Evolutionary conservation across 92 coral and sea anemone genomes (phyloP).

Genomic region (Epizoanthus stellaris): DNA sequence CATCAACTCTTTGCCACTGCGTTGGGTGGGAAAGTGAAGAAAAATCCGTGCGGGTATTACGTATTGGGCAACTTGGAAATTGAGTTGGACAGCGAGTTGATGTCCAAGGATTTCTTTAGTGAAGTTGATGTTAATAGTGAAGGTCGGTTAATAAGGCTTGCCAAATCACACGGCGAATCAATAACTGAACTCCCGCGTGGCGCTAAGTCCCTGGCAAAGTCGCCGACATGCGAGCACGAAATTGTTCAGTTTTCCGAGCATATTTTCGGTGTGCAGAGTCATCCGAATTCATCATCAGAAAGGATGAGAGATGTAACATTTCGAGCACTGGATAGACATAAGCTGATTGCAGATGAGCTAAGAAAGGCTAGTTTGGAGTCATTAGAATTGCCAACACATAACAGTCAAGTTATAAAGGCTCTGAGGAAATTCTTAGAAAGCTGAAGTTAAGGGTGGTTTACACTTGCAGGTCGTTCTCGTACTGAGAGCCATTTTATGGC

Average conservation of each 20-base stretch:
- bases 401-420: not conserved
- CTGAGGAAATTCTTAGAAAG: not conserved
- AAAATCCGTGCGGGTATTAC: conserved; percentile 59
- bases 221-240: not conserved
- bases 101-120: conserved; percentile 27
- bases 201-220: not conserved
- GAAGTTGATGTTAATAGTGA: not conserved
- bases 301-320: not conserved
- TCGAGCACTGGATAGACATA: not conserved
- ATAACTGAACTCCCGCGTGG: conserved; percentile 33
- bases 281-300: not conserved
- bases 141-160: conserved; percentile 29
- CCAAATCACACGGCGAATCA: conserved; percentile 58
- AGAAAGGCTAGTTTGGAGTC: not conserved
- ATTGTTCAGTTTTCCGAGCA: not conserved
- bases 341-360: not conserved
- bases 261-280: not conserved
- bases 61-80: conserved; percentile 59
- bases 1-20: conserved; percentile 65
- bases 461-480: no score
- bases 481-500: no score
- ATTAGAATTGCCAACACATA: not conserved
- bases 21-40: conserved; percentile 57
- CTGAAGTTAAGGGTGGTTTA: not conserved
- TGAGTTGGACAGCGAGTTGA: conserved; percentile 25